Evolutionary conservation across 2,113 vertebrate genomes (phyloP), one percentile per base, ranked within the genome.

Genomic region (Dinomys branickii): DNA sequence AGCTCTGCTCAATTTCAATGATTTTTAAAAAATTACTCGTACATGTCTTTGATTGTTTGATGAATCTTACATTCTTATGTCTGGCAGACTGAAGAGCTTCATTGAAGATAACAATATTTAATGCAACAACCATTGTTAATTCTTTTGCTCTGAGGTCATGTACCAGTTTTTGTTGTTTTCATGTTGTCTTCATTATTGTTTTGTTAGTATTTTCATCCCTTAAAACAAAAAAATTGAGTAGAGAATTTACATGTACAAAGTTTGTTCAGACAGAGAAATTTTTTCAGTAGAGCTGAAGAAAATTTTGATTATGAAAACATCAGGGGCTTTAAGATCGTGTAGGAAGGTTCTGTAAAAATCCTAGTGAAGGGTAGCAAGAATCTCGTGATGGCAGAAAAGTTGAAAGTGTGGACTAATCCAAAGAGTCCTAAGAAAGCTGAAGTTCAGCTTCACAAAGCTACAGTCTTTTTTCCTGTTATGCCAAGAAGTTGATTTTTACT

Each of bases 401-500:
- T 56, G n/a, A 50, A 86, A 75, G 19, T n/a, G 26, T 3, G 1
- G 58, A 44, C 22, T 54, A 26, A 59, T 38, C 2, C 10, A 81
- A 77, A 47, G 1, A 35, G 3, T 58, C 28, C 61, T 67, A 77
- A 28, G 54, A 92, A 69, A 93, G 88, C 69, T 88, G 73, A 59
- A 58, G 7, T 10, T 94, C 26, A 33, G 10, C 17, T 65, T 88
- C 44, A 81, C 9, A 63, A 82, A 38, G 20, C 6, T 59, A 26
- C 24, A 26, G 35, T 3, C 3, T 52, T 16, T 73, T 80, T 92
- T 87, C 13, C 13, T 83, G 41, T 44, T 41, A n/a, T 28, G 30
- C 7, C 12, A 85, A 85, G 14, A 92, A 86, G 52, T 83, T 84
- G 11, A n/a, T 30, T 95, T 97, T 83, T 50, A 92, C 22, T 94